phyloP scores from a whole-genome alignment of 2,113 vertebrate genomes.

The Candoia aspera region DNA sequence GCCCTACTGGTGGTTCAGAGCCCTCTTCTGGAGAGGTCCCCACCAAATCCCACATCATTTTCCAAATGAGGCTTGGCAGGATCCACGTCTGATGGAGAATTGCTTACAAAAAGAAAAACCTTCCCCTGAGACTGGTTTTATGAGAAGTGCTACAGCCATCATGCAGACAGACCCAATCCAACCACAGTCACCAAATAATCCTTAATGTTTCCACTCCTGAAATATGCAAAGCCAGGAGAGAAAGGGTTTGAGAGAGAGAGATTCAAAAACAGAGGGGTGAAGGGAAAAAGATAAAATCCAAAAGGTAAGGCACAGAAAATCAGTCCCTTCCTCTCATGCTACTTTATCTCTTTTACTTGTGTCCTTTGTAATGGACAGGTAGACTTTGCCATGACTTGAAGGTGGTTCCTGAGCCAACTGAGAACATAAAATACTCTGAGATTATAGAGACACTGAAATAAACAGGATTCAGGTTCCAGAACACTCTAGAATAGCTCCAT shows the following conservation, averaged over 20 bases:
- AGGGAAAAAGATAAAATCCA: slow-evolving; percentile 14
- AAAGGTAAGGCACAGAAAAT: slow-evolving; percentile 69
- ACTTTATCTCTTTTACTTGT: not conserved
- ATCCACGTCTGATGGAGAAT: slow-evolving; percentile 74
- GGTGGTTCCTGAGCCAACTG: not conserved
- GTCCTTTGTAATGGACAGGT: not conserved
- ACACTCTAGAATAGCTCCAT: not conserved
- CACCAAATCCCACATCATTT: slow-evolving; percentile 70
- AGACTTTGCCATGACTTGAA: not conserved
- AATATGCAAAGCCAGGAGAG: slow-evolving; percentile 67
- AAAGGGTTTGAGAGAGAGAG: slow-evolving; percentile 18
- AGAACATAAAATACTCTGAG: not conserved
- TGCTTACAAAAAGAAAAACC: slow-evolving; percentile 76
- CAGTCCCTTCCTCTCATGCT: slow-evolving; percentile 52
- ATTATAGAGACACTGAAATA: not conserved
- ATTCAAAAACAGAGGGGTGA: not conserved
- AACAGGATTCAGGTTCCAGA: not conserved
- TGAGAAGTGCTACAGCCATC: slow-evolving; percentile 66
- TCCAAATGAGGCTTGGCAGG: slow-evolving; percentile 69
- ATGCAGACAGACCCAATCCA: slow-evolving; percentile 74
- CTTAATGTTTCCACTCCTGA: slow-evolving; percentile 66
- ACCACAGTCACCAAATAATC: slow-evolving; percentile 72
- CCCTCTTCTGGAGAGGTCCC: slow-evolving; percentile 63
- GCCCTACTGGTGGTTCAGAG: slow-evolving; percentile 47
- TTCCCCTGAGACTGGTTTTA: slow-evolving; percentile 66